phyloP scores from a whole-genome alignment of 1,140 invertebrate species.

The Drosophila hydei region DNA sequence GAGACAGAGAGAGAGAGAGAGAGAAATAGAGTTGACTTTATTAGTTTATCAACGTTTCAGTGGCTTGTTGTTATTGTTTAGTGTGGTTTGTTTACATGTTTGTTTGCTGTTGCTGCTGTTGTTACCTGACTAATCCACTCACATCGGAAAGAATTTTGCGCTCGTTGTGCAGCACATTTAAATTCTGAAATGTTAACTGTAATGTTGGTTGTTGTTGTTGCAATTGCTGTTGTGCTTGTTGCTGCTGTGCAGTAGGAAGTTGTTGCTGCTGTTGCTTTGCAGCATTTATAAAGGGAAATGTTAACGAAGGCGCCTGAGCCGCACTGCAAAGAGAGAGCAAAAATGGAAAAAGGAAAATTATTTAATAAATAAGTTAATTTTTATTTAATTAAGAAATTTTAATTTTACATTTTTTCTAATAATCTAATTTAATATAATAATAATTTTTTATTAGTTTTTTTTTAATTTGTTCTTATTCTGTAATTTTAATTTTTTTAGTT shows the following conservation, averaged over 20 bases:
- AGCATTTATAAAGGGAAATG: constrained; percentile 82
- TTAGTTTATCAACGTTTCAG: constrained; percentile 52
- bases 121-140: constrained; percentile 88
- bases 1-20: constrained; percentile 15
- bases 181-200: constrained; percentile 89
- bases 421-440: no score
- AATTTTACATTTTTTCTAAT: neutral
- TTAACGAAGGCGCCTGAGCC: constrained; percentile 69
- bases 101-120: constrained; percentile 49
- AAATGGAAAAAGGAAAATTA: neutral
- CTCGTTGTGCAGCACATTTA: constrained; percentile 85
- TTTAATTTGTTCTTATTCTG: no score
- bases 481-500: no score
- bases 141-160: constrained; percentile 89
- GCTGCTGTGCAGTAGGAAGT: constrained; percentile 47
- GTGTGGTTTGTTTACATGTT: constrained; percentile 20
- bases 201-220: constrained; percentile 86
- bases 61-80: constrained; percentile 39
- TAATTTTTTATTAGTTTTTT: no score
- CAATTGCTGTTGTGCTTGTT: constrained; percentile 42
- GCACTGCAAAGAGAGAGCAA: constrained; percentile 61
- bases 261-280: constrained; percentile 20
- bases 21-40: constrained; percentile 12
- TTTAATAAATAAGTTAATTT: neutral
- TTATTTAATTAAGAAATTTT: neutral